Conservation (phyloP, 2,113 vertebrate genomes). For the Laterallus jamaicensis region DNA sequence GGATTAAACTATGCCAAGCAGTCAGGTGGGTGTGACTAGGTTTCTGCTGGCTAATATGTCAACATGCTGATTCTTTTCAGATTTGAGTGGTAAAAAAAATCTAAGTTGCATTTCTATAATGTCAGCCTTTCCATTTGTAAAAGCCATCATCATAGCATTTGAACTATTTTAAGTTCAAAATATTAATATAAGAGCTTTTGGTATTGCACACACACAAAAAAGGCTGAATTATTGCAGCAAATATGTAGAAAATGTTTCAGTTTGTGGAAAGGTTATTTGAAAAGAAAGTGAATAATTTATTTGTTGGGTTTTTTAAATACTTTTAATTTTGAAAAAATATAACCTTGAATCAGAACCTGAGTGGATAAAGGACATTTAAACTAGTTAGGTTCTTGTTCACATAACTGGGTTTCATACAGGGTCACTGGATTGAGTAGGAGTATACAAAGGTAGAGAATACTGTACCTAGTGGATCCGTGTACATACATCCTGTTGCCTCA, state of each 20-base stretch:
- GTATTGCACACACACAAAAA: neutral
- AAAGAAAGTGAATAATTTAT: neutral
- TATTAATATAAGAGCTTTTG: neutral
- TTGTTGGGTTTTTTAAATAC: neutral
- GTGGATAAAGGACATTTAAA: neutral
- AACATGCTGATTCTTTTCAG: neutral
- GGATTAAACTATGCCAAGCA: neutral
- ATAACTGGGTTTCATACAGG: neutral
- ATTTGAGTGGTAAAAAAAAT: neutral
- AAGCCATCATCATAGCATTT: neutral
- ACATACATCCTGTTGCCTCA: accelerated
- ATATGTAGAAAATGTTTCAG: neutral
- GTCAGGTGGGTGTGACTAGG: neutral
- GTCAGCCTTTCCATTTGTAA: neutral
- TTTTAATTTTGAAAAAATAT: no score
- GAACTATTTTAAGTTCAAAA: neutral
- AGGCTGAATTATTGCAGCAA: neutral
- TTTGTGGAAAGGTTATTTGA: neutral
- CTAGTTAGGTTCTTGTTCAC: neutral
- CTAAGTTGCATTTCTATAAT: neutral
- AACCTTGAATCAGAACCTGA: neutral
- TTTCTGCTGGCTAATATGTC: neutral
- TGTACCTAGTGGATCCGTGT: neutral
- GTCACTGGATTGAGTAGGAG: accelerated
- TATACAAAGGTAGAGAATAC: no score